A percentile compares a stretch with the other conserved stretches of the same genome.
Evolutionary conservation across 2,797 vertebrate species (phyloP).

Genomic region (Limosa lapponica): DNA sequence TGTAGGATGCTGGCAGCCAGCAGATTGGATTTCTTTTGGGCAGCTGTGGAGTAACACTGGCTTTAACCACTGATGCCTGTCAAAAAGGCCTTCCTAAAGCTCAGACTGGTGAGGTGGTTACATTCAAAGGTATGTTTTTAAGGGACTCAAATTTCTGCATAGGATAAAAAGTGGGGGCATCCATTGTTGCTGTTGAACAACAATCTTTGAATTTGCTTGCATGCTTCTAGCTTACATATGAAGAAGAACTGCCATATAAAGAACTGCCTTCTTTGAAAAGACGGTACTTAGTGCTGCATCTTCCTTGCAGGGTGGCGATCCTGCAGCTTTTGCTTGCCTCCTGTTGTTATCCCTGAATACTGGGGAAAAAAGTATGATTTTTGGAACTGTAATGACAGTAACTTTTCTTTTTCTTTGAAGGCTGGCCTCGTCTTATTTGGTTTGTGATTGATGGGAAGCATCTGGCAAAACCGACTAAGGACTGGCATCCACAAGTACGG

Average conservation of each 20-base stretch:
- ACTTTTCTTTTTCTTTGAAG: constrained; percentile 71
- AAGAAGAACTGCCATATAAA: background rate
- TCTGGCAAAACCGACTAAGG: constrained; percentile 92
- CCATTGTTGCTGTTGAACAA: background rate
- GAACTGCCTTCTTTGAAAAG: background rate
- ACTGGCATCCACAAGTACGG: constrained; percentile 87
- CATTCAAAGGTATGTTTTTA: constrained; percentile 88
- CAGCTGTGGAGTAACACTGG: constrained; percentile 92
- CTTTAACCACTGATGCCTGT: constrained; percentile 94
- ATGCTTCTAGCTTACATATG: background rate
- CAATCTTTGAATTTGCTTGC: background rate
- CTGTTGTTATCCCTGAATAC: background rate
- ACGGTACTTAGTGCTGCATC: background rate
- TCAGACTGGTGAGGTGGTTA: constrained; percentile 92
- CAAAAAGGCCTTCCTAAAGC: constrained; percentile 97
- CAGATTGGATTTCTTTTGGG: constrained; percentile 95
- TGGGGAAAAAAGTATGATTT: background rate
- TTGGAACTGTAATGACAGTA: background rate
- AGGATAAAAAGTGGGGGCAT: background rate
- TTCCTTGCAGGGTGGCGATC: rapidly evolving
- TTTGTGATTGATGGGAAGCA: constrained; percentile 97
- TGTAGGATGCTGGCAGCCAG: constrained; percentile 93
- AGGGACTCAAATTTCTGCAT: background rate
- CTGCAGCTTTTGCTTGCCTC: background rate
- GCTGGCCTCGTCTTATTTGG: constrained; percentile 94